Base-by-base conservation (phyloP, 2,888 invertebrate species). In the Eupithecia pulchellata region DNA sequence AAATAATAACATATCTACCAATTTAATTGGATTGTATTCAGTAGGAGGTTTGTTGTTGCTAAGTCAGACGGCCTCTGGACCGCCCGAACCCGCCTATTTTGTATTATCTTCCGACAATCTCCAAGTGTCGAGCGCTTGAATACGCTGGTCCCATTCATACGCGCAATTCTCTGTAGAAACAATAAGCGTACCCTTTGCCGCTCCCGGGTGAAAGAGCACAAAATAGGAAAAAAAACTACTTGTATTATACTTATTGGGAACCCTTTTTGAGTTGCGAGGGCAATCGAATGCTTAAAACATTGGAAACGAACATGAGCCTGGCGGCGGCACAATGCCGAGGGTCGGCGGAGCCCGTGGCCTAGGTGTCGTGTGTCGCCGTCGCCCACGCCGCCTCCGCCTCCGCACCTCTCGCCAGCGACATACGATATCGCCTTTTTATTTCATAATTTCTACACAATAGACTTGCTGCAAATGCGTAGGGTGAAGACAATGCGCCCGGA, bases 221-320 rank as follows among this genome's bases (percentile, higher is more conserved):
- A 90, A 91, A 88, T 84, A 84, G 84, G 80, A 82, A 89, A 91
- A n/a, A 91, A 89, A 91, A 89, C 80, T 75, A 78, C 81, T 79
- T 83, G 86, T 86, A 87, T 89, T 89, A 85, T 89, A 86, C 86
- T 92, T 89, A 91, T 93, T 92, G 90, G 93, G 91, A 92, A 93
- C 92, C 91, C 89, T 92, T 93, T 92, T 90, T 88, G 85, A 84
- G 83, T 84, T 81, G 87, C 83, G 86, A 89, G 86, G 93, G 94
- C 91, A 94, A 94, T 94, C 94, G 94, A 93, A 94, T 92, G 88
- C 90, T 91, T 93, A 91, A 92, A 93, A 92, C 92, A 92, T 90
- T 91, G 92, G 89, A 90, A 93, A 92, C 87, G 90, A 91, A 92
- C 91, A 89, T 86, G 88, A 87, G 88, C 82, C 79, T 82, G 83